Percentiles rank a stretch among this genome's conserved stretches.
Conservation (phyloP, 2,113 vertebrate genomes). For the Erythrocercus mccallii region DNA sequence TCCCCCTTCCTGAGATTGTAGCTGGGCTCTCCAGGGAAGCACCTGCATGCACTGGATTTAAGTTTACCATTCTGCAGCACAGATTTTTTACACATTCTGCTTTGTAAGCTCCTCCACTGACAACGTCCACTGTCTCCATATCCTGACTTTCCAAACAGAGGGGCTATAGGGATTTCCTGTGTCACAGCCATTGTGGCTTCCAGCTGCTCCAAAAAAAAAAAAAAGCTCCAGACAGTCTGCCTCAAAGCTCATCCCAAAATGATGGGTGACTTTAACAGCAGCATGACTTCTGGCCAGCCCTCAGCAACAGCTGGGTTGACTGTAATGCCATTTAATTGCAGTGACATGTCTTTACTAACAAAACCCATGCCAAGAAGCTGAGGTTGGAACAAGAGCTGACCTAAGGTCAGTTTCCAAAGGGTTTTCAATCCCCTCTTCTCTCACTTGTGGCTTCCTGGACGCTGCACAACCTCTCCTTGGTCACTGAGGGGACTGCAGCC, state of each 20-base stretch:
- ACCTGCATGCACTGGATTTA: background rate
- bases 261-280: background rate
- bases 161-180: background rate
- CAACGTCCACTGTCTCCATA: fast-evolving
- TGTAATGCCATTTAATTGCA: background rate
- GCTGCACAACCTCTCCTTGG: background rate
- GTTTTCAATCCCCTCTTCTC: background rate
- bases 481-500: background rate
- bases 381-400: background rate
- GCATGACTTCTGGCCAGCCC: background rate
- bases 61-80: background rate
- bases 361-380: background rate
- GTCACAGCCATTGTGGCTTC: background rate
- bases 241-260: background rate
- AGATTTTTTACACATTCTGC: background rate
- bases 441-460: background rate
- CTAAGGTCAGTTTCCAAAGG: background rate
- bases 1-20: background rate
- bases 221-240: background rate
- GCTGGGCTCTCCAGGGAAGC: background rate
- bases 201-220: background rate
- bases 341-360: background rate
- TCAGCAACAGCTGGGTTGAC: background rate
- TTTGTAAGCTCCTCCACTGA: background rate
- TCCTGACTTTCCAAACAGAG: fast-evolving